A percentile compares a stretch with the other conserved stretches of the same genome.
These are phyloP conservation scores for Pissodes strobi DNA, from an alignment of 1,140 invertebrate genomes.

Conservation along the genomic window DNA sequence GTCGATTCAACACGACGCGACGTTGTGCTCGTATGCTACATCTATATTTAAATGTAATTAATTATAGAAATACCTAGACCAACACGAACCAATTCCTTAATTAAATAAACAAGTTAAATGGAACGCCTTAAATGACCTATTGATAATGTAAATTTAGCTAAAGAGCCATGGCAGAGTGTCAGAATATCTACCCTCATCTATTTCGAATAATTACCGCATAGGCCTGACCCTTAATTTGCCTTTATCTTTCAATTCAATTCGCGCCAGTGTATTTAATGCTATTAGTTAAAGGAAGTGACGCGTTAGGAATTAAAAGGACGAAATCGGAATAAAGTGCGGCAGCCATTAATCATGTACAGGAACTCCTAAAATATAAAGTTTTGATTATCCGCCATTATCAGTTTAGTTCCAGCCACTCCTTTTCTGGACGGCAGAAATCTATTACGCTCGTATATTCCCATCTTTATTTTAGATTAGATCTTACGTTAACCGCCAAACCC, in stretches of 20 bases:
- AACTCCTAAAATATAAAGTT: slow-evolving; percentile 39
- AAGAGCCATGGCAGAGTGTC: slow-evolving; percentile 7
- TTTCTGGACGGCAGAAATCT: slow-evolving; percentile 29
- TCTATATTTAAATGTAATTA: too few species aligned
- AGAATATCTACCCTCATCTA: slow-evolving; percentile 31
- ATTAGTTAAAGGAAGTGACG: slow-evolving; percentile 37
- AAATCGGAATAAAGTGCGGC: slow-evolving; percentile 34
- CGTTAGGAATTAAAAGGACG: slow-evolving; percentile 35
- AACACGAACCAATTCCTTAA: not conserved
- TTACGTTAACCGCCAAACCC: slow-evolving; percentile 19
- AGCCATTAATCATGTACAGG: slow-evolving; percentile 36
- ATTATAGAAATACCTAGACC: too few species aligned
- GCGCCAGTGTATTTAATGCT: slow-evolving; percentile 27
- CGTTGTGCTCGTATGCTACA: too few species aligned
- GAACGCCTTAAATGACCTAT: slow-evolving; percentile 13
- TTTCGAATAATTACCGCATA: slow-evolving; percentile 26
- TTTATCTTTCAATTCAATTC: slow-evolving; percentile 35
- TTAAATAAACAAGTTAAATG: not conserved
- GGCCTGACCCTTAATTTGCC: slow-evolving; percentile 29
- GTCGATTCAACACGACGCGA: too few species aligned
- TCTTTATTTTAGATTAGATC: slow-evolving; percentile 37
- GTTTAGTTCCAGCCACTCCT: slow-evolving; percentile 36
- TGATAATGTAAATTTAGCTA: slow-evolving; percentile 17
- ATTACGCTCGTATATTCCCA: slow-evolving; percentile 32
- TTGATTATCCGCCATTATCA: slow-evolving; percentile 39